Evolutionary conservation across 2,113 vertebrate genomes (phyloP).

Genomic region (Hyperoodon ampullatus): DNA sequence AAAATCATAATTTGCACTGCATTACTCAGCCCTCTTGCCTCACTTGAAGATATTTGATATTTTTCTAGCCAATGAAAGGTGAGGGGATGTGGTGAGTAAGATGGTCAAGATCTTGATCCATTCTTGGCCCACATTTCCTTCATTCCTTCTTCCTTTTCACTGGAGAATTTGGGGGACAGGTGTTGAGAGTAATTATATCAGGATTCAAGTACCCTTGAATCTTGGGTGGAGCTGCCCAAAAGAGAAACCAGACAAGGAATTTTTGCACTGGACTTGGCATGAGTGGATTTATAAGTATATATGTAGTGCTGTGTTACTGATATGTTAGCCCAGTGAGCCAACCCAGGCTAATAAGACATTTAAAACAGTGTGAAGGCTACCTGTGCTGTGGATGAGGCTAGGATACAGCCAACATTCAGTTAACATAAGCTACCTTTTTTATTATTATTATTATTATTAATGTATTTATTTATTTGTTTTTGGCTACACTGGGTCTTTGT

Average conservation of each 20-base stretch:
- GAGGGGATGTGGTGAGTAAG: accelerated
- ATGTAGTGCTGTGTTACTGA: background rate
- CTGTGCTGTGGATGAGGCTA: background rate
- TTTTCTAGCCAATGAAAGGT: background rate
- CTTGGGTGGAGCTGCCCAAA: background rate
- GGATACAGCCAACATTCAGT: background rate
- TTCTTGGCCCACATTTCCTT: background rate
- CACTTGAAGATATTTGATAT: background rate
- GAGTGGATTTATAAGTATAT: background rate
- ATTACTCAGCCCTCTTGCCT: background rate
- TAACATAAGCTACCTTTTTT: background rate
- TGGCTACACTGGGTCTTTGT: too few relatives aligned
- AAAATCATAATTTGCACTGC: background rate
- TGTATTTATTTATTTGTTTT: too few relatives aligned
- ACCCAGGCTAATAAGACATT: background rate
- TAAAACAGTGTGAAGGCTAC: background rate
- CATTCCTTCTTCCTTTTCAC: background rate
- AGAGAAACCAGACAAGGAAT: background rate
- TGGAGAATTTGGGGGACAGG: accelerated
- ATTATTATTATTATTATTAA: too few relatives aligned
- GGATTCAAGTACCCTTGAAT: background rate
- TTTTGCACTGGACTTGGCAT: background rate
- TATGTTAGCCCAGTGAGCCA: background rate
- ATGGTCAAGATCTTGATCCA: too few relatives aligned
- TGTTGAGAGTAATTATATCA: background rate